These are phyloP conservation scores for Galendromus occidentalis DNA, from an alignment of 1,140 invertebrate species.

Conservation along the genomic window DNA sequence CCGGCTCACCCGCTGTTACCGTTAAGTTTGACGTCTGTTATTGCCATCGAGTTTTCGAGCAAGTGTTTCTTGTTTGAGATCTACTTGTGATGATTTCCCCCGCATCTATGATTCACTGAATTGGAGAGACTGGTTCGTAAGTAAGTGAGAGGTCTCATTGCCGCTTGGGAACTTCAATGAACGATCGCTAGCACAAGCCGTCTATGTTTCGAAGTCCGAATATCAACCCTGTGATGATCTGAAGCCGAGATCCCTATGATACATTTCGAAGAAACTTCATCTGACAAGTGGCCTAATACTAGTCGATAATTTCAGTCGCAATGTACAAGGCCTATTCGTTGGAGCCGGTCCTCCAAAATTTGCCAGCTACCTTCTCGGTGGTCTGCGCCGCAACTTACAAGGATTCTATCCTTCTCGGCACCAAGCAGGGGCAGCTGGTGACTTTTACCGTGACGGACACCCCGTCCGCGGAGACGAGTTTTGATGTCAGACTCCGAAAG, in stretches of 20 bases:
- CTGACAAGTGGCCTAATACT: neutral
- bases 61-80: too few species aligned
- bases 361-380: neutral
- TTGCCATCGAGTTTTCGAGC: too few species aligned
- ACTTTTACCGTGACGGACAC: neutral
- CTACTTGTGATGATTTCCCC: too few species aligned
- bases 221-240: neutral
- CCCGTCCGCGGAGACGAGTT: neutral
- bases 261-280: neutral
- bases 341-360: neutral
- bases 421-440: neutral
- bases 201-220: too few species aligned
- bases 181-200: neutral
- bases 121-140: too few species aligned
- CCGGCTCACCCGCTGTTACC: too few species aligned
- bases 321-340: slow-evolving; percentile 6
- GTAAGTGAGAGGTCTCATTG: too few species aligned
- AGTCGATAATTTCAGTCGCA: neutral
- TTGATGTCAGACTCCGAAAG: neutral
- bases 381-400: neutral
- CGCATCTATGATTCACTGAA: too few species aligned
- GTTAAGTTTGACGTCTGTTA: too few species aligned
- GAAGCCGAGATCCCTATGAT: neutral
- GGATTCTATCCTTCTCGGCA: neutral
- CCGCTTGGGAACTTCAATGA: too few species aligned